Evolutionary conservation across 2,888 invertebrate species (phyloP), one percentile per base, ranked within the genome.

Genomic region (Drosophila bunnanda): DNA sequence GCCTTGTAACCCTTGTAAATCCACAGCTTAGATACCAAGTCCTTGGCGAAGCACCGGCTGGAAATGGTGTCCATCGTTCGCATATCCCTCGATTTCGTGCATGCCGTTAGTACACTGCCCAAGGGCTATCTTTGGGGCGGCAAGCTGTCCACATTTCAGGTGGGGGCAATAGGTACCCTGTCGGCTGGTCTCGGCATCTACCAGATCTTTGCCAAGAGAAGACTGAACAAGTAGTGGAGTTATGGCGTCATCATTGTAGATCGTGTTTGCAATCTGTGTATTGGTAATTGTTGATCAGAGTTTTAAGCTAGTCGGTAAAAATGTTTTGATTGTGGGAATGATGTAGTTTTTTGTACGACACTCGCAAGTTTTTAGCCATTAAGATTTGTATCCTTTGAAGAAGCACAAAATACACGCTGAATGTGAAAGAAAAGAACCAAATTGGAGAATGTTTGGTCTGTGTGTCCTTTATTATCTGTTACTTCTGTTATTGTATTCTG

Each of bases 71-170:
- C 94, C 6, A 93, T 94, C 52, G 59, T 93, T 66, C 90, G 96
- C 90, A 92, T 94, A 71, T 89, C 93, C 0, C 91, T 96, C 66
- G 97, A 97, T 91, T 94, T 97, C 80, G 94, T 95, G 1, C 97
- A 97, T 91, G 97, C 97, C 0, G 94, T 97, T 46, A 96, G 95
- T 92, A 97, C 96, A 78, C 92, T 98, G 50, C 98, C 97, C 0
- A 91, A 93, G 7, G 97, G 97, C 17, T 95, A 94, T 86, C 92
- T 98, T 20, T 98, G 97, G 97, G 96, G 97, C 4, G 96, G 96
- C 7, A 95, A 93, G 91, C 93, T 97, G 8, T 94, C 95, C 75
- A 93, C 94, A 5, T 94, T 95, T 93, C 95, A 95, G 75, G 95
- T 96, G 32, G 97, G 97, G 12, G 93, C 95, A 0, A 94, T 97